These are phyloP conservation scores for Agrochola circellaris DNA, from an alignment of 2,888 invertebrate genomes.

Conservation along the genomic window DNA sequence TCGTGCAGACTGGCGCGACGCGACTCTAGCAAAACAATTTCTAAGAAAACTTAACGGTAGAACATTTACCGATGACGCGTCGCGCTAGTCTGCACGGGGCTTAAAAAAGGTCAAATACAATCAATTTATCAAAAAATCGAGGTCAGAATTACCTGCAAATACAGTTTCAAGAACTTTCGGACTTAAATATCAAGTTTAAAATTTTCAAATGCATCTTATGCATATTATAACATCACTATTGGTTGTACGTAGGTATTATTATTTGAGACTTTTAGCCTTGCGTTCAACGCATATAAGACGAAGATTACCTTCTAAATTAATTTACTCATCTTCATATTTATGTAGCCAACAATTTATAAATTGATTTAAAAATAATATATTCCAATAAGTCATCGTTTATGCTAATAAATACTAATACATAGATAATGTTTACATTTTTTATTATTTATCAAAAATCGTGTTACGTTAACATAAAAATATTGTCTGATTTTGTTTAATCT, in stretches of 20 bases:
- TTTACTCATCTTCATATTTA: slow-evolving; percentile 24
- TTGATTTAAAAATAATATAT: slow-evolving; percentile 26
- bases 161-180: slow-evolving; percentile 32
- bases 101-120: slow-evolving; percentile 10
- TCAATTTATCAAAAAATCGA: slow-evolving; percentile 31
- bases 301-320: slow-evolving; percentile 55
- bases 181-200: slow-evolving; percentile 32
- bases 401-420: not conserved
- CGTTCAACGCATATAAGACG: slow-evolving; percentile 33
- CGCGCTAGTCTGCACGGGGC: no score
- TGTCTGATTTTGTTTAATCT: not conserved
- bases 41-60: no score
- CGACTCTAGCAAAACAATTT: no score
- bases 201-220: slow-evolving; percentile 18
- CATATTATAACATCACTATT: slow-evolving; percentile 15
- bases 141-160: slow-evolving; percentile 28
- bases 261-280: slow-evolving; percentile 56
- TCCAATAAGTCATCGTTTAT: not conserved
- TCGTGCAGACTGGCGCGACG: no score
- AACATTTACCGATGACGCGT: no score
- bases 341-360: not conserved
- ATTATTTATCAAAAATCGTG: not conserved
- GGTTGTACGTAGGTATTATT: slow-evolving; percentile 27
- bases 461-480: not conserved
- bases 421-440: not conserved